Conservation (phyloP, 2,113 vertebrate genomes). For the Ophiodon elongatus region DNA sequence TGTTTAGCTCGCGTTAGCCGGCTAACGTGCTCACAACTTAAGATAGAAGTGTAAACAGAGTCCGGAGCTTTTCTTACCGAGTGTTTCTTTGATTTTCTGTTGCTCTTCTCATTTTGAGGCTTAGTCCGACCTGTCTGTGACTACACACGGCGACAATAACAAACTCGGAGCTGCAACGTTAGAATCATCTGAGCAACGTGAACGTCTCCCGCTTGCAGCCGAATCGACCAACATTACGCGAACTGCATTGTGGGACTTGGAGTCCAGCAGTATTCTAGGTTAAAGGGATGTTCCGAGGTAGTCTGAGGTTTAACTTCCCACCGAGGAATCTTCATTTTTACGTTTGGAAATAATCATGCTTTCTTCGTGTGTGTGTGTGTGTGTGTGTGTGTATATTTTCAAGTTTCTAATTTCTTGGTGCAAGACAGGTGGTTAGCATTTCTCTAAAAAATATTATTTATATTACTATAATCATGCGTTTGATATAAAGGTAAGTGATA, state of each 20-base stretch:
- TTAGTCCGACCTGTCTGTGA: neutral
- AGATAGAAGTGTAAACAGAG: neutral
- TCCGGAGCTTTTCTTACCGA: conserved; percentile 42
- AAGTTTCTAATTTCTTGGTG: neutral
- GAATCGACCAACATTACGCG: neutral
- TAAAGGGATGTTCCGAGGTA: neutral
- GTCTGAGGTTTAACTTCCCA: too few relatives aligned
- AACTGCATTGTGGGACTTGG: conserved; percentile 63
- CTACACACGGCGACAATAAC: neutral
- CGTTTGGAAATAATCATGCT: too few relatives aligned
- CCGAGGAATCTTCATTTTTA: too few relatives aligned
- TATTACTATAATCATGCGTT: neutral
- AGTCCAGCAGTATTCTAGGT: neutral
- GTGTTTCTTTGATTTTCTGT: conserved; percentile 45
- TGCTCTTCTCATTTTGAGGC: conserved; percentile 49
- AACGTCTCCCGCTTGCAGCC: conserved; percentile 49
- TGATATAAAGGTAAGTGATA: neutral
- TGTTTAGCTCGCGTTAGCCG: conserved; percentile 49
- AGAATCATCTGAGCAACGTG: neutral
- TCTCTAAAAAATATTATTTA: neutral
- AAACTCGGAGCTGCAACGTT: too few relatives aligned
- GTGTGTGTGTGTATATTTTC: too few relatives aligned
- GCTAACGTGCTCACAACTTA: conserved; percentile 2
- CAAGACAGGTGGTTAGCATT: neutral
- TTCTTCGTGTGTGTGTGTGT: too few relatives aligned